A percentile compares a stretch with the other conserved stretches of the same genome.
These are phyloP conservation scores for Talpa occidentalis DNA, from an alignment of 2,113 vertebrate genomes.

Conservation along the genomic window DNA sequence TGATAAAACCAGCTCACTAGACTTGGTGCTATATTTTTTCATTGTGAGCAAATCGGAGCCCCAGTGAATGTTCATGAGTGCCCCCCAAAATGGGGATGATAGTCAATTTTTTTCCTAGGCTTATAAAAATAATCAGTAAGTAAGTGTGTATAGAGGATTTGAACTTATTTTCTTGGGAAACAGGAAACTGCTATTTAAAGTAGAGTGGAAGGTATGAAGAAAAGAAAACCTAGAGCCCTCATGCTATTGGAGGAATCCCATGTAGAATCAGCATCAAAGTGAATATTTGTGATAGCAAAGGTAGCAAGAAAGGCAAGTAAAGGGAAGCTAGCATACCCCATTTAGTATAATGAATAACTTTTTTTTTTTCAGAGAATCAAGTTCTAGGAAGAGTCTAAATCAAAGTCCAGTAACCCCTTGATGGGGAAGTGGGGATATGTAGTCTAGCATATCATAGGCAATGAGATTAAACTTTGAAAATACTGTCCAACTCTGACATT, in stretches of 20 bases:
- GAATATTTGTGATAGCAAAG: neutral
- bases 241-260: neutral
- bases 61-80: neutral
- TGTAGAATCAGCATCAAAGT: neutral
- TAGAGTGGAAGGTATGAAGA: neutral
- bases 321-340: neutral
- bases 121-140: neutral
- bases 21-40: neutral
- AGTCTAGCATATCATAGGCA: neutral
- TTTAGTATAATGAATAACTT: neutral
- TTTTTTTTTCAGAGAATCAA: neutral
- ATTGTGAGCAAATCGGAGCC: neutral
- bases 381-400: neutral
- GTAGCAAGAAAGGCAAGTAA: neutral
- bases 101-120: neutral
- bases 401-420: neutral
- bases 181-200: neutral
- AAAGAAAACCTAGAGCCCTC: neutral
- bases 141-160: neutral
- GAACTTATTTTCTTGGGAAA: neutral
- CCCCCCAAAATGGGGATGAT: neutral
- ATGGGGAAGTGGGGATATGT: neutral
- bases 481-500: neutral
- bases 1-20: neutral
- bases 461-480: neutral